Percentiles rank a stretch among this genome's conserved stretches.
phyloP scores from a whole-genome alignment of 2,888 invertebrate species.

The Alentia gelatinosa region DNA sequence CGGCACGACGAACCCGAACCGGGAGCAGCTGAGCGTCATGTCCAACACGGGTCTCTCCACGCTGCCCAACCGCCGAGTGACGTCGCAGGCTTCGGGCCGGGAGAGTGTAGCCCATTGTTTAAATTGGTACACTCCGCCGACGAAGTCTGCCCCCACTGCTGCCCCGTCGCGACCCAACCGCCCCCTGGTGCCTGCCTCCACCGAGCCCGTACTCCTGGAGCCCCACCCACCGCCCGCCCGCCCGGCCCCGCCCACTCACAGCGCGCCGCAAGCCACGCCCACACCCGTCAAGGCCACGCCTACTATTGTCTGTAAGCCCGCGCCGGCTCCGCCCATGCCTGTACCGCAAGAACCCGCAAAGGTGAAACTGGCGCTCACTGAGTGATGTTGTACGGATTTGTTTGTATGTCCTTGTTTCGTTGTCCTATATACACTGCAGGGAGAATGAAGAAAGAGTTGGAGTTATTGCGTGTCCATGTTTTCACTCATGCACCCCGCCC shows the following conservation, averaged over 20 bases:
- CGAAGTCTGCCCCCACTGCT: slow-evolving; percentile 19
- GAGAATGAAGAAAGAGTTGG: too few species aligned
- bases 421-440: too few species aligned
- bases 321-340: neutral
- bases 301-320: neutral
- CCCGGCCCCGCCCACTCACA: neutral
- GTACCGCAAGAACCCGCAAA: neutral
- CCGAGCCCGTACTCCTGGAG: neutral
- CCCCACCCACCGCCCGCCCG: slow-evolving; percentile 8
- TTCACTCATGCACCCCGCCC: too few species aligned
- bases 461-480: too few species aligned
- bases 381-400: too few species aligned
- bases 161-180: neutral
- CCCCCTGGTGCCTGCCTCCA: neutral
- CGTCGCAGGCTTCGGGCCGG: neutral
- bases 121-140: slow-evolving; percentile 36
- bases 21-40: slow-evolving; percentile 41
- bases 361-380: neutral
- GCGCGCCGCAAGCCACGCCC: neutral
- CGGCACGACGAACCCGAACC: slow-evolving; percentile 71
- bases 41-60: slow-evolving; percentile 13
- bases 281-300: neutral
- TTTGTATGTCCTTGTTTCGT: too few species aligned
- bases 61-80: neutral
- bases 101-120: slow-evolving; percentile 39